These are phyloP conservation scores for Colistium nudipinnis DNA, from an alignment of 2,113 vertebrate genomes.

Conservation along the genomic window DNA sequence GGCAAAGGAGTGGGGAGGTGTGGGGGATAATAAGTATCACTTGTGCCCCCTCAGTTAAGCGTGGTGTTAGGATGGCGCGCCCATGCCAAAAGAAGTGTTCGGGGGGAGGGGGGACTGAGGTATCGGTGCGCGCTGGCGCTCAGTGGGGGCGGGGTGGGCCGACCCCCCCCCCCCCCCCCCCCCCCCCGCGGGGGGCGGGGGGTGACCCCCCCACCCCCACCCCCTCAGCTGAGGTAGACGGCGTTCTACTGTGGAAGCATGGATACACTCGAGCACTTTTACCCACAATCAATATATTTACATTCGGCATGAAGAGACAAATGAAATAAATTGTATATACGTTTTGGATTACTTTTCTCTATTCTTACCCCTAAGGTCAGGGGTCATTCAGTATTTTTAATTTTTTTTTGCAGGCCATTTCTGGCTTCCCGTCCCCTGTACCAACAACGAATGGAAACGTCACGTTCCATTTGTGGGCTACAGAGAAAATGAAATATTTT, in stretches of 20 bases:
- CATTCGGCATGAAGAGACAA: constrained; percentile 83
- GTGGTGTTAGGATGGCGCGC: constrained; percentile 82
- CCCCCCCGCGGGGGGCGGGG: constrained; percentile 92
- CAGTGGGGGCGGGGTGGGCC: constrained; percentile 79
- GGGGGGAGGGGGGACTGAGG: constrained; percentile 83
- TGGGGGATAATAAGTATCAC: constrained; percentile 84
- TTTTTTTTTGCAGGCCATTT: constrained; percentile 40
- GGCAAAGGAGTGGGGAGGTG: constrained; percentile 74
- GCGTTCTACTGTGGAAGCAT: constrained; percentile 90
- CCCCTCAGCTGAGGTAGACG: constrained; percentile 92
- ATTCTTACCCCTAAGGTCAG: constrained; percentile 42
- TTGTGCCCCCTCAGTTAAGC: constrained; percentile 92
- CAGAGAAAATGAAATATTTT: constrained; percentile 81
- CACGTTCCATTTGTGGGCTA: constrained; percentile 79
- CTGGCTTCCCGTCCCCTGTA: constrained; percentile 62
- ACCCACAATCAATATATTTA: constrained; percentile 94
- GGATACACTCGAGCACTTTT: constrained; percentile 86
- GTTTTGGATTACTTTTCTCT: constrained; percentile 77
- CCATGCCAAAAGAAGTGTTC: constrained; percentile 86
- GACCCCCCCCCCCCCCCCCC: constrained; percentile 81
- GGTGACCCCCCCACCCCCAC: constrained; percentile 80
- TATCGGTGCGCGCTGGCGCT: constrained; percentile 86
- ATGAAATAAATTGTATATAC: constrained; percentile 77
- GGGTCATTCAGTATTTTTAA: constrained; percentile 47
- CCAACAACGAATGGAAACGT: constrained; percentile 55